Evolutionary conservation across 2,113 vertebrate genomes (phyloP).

Genomic region (Corythaixoides concolor): DNA sequence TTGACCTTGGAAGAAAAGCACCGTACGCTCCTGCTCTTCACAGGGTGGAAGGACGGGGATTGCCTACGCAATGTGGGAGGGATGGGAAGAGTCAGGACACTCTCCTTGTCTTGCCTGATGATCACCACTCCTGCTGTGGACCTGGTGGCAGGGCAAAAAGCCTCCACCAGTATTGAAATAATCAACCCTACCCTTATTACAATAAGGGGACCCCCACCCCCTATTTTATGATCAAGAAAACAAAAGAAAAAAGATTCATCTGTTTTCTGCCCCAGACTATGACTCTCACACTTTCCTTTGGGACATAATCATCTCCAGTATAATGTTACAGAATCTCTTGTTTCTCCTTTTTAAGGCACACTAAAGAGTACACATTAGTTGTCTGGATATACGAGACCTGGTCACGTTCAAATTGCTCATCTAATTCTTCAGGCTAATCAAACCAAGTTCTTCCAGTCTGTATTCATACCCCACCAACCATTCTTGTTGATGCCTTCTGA

Average conservation of each 20-base stretch:
- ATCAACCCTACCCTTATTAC: too few species aligned
- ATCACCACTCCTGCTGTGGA: too few species aligned
- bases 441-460: background rate
- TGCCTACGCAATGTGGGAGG: rapidly evolving
- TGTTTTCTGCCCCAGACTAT: background rate
- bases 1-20: background rate
- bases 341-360: background rate
- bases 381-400: rapidly evolving
- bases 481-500: background rate
- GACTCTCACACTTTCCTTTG: rapidly evolving
- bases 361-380: rapidly evolving
- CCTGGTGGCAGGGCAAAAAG: too few species aligned
- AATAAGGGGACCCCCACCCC: rapidly evolving
- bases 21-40: rapidly evolving
- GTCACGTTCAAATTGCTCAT: background rate
- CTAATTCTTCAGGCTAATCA: background rate
- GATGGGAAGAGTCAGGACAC: rapidly evolving
- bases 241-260: rapidly evolving
- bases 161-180: rapidly evolving
- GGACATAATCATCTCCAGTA: background rate
- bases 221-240: too few species aligned
- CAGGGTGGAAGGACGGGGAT: background rate
- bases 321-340: rapidly evolving
- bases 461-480: background rate
- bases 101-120: background rate